Percentiles rank a stretch among this genome's conserved stretches.
Evolutionary conservation across 92 coral and sea anemone genomes (phyloP).

Genomic region (Desmophyllum pertusum): DNA sequence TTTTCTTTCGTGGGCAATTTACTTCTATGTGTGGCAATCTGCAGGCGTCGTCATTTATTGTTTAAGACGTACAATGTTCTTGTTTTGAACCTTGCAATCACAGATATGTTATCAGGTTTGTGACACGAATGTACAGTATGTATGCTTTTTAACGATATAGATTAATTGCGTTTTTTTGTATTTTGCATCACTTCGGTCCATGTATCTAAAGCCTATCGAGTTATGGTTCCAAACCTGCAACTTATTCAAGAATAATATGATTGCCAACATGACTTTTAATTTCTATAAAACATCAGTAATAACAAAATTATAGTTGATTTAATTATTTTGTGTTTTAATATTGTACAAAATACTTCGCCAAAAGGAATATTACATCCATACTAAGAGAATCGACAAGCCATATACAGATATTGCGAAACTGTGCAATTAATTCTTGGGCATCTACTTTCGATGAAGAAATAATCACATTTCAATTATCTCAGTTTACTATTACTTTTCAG

Average conservation of each 20-base stretch:
- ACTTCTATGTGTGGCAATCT: conserved; percentile 22
- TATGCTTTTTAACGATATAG: background rate
- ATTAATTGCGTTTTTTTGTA: background rate
- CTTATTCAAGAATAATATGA: background rate
- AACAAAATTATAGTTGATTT: background rate
- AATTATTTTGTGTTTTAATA: background rate
- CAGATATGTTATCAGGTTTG: conserved; percentile 45
- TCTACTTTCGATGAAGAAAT: background rate
- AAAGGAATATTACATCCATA: background rate
- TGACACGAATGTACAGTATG: background rate
- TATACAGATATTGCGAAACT: background rate
- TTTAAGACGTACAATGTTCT: conserved; percentile 26
- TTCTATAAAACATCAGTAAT: too few relatives aligned
- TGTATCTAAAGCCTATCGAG: background rate
- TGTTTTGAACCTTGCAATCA: conserved; percentile 23
- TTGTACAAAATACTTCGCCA: background rate
- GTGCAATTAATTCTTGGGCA: background rate
- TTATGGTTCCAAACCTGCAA: background rate
- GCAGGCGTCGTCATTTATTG: conserved; percentile 14
- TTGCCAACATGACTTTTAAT: too few relatives aligned
- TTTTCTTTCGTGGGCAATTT: conserved; percentile 34
- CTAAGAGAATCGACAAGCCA: background rate
- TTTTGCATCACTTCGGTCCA: background rate
- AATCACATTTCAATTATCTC: background rate
- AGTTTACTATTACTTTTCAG: background rate